Percentiles rank a stretch among this genome's conserved stretches.
phyloP scores from a whole-genome alignment of 2,113 vertebrate genomes.

The Blennius ocellaris region DNA sequence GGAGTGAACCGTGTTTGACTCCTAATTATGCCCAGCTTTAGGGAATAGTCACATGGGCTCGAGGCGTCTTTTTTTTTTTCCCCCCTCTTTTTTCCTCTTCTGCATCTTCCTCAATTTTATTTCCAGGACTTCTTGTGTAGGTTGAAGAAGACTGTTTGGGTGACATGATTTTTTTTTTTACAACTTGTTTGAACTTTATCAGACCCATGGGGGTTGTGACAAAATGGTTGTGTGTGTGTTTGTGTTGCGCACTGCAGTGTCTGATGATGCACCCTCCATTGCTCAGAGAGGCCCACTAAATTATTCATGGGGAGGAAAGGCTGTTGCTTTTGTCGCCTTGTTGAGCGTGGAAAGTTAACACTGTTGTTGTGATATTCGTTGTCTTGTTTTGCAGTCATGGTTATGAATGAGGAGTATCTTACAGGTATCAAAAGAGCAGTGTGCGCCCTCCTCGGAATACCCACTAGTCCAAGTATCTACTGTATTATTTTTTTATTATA shows the following conservation, averaged over 20 bases:
- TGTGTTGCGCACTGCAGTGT: conserved; percentile 63
- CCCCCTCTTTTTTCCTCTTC: conserved; percentile 10
- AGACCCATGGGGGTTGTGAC: conserved; percentile 82
- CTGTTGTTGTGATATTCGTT: conserved; percentile 73
- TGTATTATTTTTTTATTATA: conserved; percentile 50
- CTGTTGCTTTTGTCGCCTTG: conserved; percentile 81
- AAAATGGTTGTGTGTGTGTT: conserved; percentile 82
- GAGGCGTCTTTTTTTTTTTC: conserved; percentile 40
- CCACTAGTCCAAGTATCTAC: conserved; percentile 6
- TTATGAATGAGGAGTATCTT: conserved; percentile 63
- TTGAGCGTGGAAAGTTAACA: conserved; percentile 78
- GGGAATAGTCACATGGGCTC: conserved; percentile 88
- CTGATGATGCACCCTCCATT: conserved; percentile 71
- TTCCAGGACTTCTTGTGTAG: conserved; percentile 63
- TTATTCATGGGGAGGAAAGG: conserved; percentile 81
- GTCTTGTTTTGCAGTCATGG: conserved; percentile 58
- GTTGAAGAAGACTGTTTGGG: conserved; percentile 71
- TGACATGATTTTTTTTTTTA: conserved; percentile 60
- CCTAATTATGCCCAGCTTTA: conserved; percentile 91
- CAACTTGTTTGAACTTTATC: conserved; percentile 86
- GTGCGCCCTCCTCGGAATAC: conserved; percentile 11
- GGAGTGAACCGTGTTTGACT: conserved; percentile 90
- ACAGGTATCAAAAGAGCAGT: conserved; percentile 44
- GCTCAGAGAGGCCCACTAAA: conserved; percentile 77
- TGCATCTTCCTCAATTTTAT: conserved; percentile 35